phyloP scores from a whole-genome alignment of 2,888 invertebrate genomes.

The Platycheirus rosarum region DNA sequence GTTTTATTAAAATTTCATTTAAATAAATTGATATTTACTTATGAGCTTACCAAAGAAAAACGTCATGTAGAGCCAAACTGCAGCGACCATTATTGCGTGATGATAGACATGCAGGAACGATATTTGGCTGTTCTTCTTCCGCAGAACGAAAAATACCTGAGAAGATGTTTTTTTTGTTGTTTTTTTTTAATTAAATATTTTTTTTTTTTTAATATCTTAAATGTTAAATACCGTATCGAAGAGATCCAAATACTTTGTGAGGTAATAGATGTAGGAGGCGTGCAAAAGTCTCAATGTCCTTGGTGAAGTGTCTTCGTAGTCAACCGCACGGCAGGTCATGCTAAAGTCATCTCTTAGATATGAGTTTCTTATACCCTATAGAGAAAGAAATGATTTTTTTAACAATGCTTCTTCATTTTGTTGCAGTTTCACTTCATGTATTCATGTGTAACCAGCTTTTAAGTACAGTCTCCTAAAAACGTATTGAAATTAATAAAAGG shows the following conservation, averaged over 20 bases:
- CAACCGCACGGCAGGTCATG: slow-evolving; percentile 65
- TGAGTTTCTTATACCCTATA: slow-evolving; percentile 53
- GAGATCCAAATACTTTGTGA: slow-evolving; percentile 86
- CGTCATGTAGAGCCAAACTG: slow-evolving; percentile 85
- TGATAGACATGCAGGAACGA: slow-evolving; percentile 92
- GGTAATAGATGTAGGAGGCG: slow-evolving; percentile 85
- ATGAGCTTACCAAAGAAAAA: slow-evolving; percentile 83
- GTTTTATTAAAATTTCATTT: not conserved
- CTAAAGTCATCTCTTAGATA: slow-evolving; percentile 72
- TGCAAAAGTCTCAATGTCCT: slow-evolving; percentile 81
- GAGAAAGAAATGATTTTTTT: not conserved
- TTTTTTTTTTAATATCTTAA: not conserved
- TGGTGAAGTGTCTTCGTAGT: slow-evolving; percentile 61
- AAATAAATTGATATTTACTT: not conserved
- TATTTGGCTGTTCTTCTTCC: slow-evolving; percentile 90
- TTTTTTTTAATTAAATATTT: not conserved
- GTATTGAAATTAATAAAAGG: too few species aligned
- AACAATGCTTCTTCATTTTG: too few species aligned
- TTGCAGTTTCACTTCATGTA: too few species aligned
- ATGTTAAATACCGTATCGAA: slow-evolving; percentile 85
- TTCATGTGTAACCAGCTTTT: too few species aligned
- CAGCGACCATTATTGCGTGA: slow-evolving; percentile 89
- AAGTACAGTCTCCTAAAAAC: too few species aligned
- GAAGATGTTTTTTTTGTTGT: not conserved
- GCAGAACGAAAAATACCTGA: slow-evolving; percentile 87